Conservation (phyloP, 2,797 vertebrate species). For the Lates japonicus region DNA sequence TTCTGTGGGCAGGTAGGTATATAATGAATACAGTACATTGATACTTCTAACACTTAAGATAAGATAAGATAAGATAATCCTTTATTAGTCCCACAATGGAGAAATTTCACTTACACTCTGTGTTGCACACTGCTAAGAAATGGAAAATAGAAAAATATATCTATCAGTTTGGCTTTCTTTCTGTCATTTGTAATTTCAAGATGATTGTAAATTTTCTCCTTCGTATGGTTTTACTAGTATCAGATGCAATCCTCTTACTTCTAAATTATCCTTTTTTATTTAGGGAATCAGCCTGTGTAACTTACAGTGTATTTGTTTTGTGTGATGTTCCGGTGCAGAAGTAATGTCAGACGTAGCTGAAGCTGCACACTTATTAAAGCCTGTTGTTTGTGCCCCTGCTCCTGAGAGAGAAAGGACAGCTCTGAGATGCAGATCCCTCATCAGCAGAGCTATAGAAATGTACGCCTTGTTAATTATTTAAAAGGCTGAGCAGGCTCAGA, state of each 20-base stretch:
- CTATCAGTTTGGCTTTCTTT: neutral
- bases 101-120: no score
- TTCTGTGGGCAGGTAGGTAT: no score
- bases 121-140: no score
- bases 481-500: slow-evolving; percentile 65
- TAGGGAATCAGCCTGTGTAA: neutral
- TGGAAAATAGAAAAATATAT: neutral
- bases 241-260: neutral
- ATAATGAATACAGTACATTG: no score
- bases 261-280: neutral
- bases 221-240: neutral
- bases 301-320: neutral
- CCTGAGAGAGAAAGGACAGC: slow-evolving; percentile 43
- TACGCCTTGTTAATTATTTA: slow-evolving; percentile 80
- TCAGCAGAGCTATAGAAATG: slow-evolving; percentile 72
- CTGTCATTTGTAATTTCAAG: neutral
- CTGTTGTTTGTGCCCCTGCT: slow-evolving; percentile 37
- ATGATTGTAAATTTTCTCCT: neutral
- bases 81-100: no score
- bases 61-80: no score
- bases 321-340: neutral
- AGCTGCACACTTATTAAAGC: slow-evolving; percentile 31
- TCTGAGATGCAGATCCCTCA: slow-evolving; percentile 68
- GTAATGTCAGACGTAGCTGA: slow-evolving; percentile 11
- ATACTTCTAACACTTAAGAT: no score